A percentile compares a stretch with the other conserved stretches of the same genome.
Conservation (phyloP, 2,888 invertebrate species). For the Drosophila prostipennis region DNA sequence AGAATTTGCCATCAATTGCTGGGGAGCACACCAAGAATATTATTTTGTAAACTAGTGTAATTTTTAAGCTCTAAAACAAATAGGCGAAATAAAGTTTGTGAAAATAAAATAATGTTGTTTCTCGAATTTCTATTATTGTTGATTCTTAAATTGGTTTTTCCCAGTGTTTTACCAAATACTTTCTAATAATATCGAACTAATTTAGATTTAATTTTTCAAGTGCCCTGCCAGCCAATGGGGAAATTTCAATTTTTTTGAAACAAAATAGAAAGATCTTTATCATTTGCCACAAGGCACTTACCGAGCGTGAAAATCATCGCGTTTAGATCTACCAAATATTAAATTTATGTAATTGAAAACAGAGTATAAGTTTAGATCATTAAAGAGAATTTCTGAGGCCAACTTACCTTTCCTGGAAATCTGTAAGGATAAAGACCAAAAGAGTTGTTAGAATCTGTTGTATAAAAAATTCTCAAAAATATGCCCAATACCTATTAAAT, state of each 20-base stretch:
- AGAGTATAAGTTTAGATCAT: slow-evolving; percentile 15
- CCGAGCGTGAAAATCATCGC: slow-evolving; percentile 70
- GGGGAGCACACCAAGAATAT: too few species aligned
- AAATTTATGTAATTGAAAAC: slow-evolving; percentile 8
- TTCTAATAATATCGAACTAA: background rate
- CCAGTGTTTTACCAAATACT: background rate
- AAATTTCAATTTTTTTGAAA: slow-evolving; percentile 54
- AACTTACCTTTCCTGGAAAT: slow-evolving; percentile 64
- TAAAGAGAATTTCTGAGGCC: slow-evolving; percentile 37
- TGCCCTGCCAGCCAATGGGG: slow-evolving; percentile 77
- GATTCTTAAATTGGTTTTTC: background rate
- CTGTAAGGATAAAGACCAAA: slow-evolving; percentile 38
- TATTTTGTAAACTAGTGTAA: too few species aligned
- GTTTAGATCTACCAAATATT: slow-evolving; percentile 43
- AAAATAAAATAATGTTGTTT: too few species aligned
- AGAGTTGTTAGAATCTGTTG: slow-evolving; percentile 1
- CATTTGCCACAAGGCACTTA: slow-evolving; percentile 78
- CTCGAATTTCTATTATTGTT: background rate
- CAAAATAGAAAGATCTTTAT: slow-evolving; percentile 66
- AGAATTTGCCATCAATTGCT: too few species aligned
- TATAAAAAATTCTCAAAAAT: too few species aligned
- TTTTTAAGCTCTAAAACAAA: too few species aligned
- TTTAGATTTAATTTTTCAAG: slow-evolving; percentile 27
- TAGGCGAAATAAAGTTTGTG: too few species aligned
- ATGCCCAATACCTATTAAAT: too few species aligned